These are phyloP conservation scores for Nephila pilipes DNA, from an alignment of 1,140 invertebrate genomes.

Conservation along the genomic window DNA sequence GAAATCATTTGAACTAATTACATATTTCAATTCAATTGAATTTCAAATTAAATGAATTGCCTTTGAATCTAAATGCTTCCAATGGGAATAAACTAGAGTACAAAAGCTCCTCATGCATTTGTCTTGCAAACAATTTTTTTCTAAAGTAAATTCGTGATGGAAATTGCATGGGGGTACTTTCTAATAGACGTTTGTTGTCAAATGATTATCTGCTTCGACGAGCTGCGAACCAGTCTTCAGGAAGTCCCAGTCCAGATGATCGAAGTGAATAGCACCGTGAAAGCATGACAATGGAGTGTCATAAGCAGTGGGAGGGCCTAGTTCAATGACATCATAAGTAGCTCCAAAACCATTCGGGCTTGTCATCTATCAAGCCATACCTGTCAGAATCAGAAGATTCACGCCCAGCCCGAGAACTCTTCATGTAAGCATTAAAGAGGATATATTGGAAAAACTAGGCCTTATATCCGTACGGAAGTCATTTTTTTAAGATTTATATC, in stretches of 20 bases:
- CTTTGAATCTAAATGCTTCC: neutral
- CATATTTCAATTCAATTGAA: neutral
- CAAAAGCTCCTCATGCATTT: neutral
- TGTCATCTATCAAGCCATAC: slow-evolving; percentile 72
- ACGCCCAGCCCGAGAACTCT: slow-evolving; percentile 29
- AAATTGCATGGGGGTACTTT: neutral
- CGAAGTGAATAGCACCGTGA: slow-evolving; percentile 1
- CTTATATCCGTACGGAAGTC: slow-evolving; percentile 47
- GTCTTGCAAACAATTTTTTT: neutral
- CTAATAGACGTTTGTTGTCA: neutral
- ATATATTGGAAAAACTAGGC: slow-evolving; percentile 59
- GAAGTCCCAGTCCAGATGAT: slow-evolving; percentile 9
- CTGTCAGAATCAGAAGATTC: slow-evolving; percentile 70
- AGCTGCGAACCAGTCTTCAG: neutral
- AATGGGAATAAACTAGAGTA: too few relatives aligned
- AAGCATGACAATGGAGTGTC: slow-evolving; percentile 63
- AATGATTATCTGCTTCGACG: neutral
- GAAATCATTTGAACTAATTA: too few relatives aligned
- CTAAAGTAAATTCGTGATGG: neutral
- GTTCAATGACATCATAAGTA: slow-evolving; percentile 48
- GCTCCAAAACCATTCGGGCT: slow-evolving; percentile 39
- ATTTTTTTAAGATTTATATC: slow-evolving; percentile 61
- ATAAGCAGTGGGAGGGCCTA: slow-evolving; percentile 67
- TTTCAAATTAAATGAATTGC: neutral
- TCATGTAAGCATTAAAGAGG: slow-evolving; percentile 50